Evolutionary conservation across 2,797 vertebrate genomes (phyloP).

Genomic region (Sebastes glaucus): DNA sequence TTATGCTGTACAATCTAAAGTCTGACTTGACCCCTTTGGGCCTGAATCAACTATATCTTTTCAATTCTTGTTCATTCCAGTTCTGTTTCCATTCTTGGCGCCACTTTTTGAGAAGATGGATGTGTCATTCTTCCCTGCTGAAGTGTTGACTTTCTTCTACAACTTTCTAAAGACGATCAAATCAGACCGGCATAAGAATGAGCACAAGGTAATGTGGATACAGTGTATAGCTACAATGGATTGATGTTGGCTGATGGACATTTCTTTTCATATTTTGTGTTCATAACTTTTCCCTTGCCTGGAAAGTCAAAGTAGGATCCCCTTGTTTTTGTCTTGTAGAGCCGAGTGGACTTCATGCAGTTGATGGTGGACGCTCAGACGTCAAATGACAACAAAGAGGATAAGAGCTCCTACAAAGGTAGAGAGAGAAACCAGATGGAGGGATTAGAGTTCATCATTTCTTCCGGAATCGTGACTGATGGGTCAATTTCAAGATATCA

Average conservation of each 20-base stretch:
- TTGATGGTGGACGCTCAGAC: conserved; percentile 84
- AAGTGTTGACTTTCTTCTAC: conserved; percentile 53
- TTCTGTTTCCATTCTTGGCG: conserved; percentile 59
- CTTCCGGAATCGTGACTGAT: neutral
- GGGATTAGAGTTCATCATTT: neutral
- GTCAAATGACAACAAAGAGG: neutral
- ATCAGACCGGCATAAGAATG: conserved; percentile 46
- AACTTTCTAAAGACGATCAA: conserved; percentile 54
- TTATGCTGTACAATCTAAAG: neutral
- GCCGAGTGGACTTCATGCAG: conserved; percentile 84
- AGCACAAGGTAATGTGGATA: conserved; percentile 35
- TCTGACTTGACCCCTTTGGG: neutral
- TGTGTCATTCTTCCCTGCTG: conserved; percentile 42
- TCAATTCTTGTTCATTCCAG: conserved; percentile 33
- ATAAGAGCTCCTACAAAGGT: conserved; percentile 41
- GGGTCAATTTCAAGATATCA: neutral
- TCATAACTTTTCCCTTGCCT: neutral
- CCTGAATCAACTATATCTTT: neutral
- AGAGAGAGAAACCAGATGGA: neutral
- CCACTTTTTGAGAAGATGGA: conserved; percentile 51
- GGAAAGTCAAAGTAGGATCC: neutral
- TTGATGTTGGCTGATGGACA: neutral
- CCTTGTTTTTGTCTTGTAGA: conserved; percentile 40
- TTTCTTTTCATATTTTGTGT: neutral
- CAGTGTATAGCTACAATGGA: neutral